phyloP scores from a whole-genome alignment of 1,140 invertebrate genomes.

The Ceratina japonica region DNA sequence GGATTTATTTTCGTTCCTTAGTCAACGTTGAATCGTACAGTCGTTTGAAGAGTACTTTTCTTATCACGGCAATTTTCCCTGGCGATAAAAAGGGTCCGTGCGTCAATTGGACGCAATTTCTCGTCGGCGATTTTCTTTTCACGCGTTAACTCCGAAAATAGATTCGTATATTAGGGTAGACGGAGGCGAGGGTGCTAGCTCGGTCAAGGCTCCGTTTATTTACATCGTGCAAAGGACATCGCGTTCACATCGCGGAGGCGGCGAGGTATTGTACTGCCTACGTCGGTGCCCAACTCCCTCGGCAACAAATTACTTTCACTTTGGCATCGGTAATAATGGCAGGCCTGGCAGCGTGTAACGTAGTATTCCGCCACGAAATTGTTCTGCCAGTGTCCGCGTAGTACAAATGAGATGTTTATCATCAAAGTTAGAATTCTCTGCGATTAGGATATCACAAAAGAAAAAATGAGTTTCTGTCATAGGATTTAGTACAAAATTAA shows the following conservation, averaged over 20 bases:
- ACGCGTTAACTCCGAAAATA: conserved; percentile 22
- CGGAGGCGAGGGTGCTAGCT: conserved; percentile 39
- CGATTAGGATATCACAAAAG: background rate
- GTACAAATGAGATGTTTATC: background rate
- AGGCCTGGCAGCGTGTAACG: background rate
- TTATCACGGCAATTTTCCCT: conserved; percentile 33
- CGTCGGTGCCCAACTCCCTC: conserved; percentile 12
- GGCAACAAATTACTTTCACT: conserved; percentile 60
- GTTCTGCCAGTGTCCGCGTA: too few relatives aligned
- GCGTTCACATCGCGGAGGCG: conserved; percentile 59
- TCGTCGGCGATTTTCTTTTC: conserved; percentile 12
- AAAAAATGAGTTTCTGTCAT: too few relatives aligned
- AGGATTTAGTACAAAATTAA: background rate
- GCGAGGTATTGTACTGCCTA: conserved; percentile 25
- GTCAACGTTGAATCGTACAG: background rate
- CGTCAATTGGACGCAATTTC: conserved; percentile 30
- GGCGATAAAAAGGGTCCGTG: background rate
- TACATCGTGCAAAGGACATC: conserved; percentile 62
- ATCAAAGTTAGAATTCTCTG: background rate
- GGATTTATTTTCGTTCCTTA: too few relatives aligned
- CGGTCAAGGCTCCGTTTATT: conserved; percentile 66
- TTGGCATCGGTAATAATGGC: conserved; percentile 40
- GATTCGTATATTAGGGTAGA: conserved; percentile 42
- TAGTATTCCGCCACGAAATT: background rate
- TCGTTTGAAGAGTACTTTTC: conserved; percentile 3